Base-by-base conservation (phyloP, 2,888 invertebrate genomes). In the Apodemia duryi region DNA sequence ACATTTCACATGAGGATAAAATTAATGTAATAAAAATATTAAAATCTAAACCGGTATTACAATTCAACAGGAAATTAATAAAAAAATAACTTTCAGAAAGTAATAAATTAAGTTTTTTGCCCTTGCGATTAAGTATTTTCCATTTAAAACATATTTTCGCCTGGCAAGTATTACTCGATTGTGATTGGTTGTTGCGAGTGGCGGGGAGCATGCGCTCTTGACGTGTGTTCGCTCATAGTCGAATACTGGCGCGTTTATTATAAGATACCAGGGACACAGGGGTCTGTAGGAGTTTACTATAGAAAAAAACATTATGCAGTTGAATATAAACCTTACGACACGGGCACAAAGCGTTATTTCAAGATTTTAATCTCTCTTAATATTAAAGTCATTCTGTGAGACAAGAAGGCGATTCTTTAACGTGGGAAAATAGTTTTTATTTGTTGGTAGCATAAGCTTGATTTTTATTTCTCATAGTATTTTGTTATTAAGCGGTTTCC, bases 241-340 rank as follows among this genome's bases (percentile, higher is more conserved):
- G 86, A 89, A 90, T 89, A 91, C 89, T 91, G 91, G 91, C 91
- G 91, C 90, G 89, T 87, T 91, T 83, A 76, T 81, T 81, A 79
- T 79, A 78, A 91, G 88, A 86, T 91, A 91, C 91, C 86, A 91
- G 91, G 91, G 85, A 84, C 77, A 77, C 91, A 91, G 90, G 80
- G 80, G 81, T 80, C 74, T 82, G 89, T 87, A 91, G 91, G 91
- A 91, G 91, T 90, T 85, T 32, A 71, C 76, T 74, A 67, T 66
- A 67, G 62, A 68, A 63, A 41, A 63, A 49, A 64, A 35, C 32
- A 10, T 4, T 76, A 77, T 68, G 68, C 72, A 75, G 74, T 70
- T 66, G 57, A 82, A 74, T 73, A 68, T 76, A 67, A 65, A 69
- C 78, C 71, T 70, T 83, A 77, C 62, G 0, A 0, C 2, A 0